Evolutionary conservation across 1,140 invertebrate species (phyloP).

Genomic region (Sycobia sp.): DNA sequence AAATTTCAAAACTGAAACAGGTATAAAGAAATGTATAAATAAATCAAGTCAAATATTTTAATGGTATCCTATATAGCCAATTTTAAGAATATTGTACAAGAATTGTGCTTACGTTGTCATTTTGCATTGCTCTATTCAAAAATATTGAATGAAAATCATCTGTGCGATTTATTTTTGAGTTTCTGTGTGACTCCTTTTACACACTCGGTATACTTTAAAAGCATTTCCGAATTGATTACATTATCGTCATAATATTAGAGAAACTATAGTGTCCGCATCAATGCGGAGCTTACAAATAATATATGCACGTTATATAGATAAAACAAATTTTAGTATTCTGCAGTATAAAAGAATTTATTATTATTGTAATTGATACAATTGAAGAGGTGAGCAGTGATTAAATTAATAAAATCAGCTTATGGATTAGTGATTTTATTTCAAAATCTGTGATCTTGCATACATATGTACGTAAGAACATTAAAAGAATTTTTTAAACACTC

Average conservation of each 20-base stretch:
- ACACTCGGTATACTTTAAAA: not conserved
- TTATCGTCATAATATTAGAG: not conserved
- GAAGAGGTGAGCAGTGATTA: conserved; percentile 21
- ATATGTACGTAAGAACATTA: not conserved
- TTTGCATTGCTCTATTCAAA: no score
- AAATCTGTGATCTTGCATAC: conserved; percentile 19
- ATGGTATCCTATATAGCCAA: not conserved
- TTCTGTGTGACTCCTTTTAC: not conserved
- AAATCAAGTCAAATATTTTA: not conserved
- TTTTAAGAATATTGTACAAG: not conserved
- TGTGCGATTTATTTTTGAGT: not conserved
- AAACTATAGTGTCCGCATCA: not conserved
- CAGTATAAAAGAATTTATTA: conserved; percentile 7
- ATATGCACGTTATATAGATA: conserved; percentile 19
- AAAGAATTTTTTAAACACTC: conserved; percentile 7
- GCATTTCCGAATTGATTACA: not conserved
- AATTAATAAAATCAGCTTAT: conserved; percentile 3
- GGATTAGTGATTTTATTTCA: conserved; percentile 13
- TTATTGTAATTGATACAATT: conserved; percentile 6
- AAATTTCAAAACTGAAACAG: not conserved
- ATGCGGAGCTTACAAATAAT: conserved; percentile 10
- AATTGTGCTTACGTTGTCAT: no score
- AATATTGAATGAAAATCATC: not conserved
- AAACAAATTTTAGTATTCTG: conserved; percentile 10
- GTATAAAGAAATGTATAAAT: no score